phyloP scores from a whole-genome alignment of 2,113 vertebrate genomes.

The Catharus fuscescens region DNA sequence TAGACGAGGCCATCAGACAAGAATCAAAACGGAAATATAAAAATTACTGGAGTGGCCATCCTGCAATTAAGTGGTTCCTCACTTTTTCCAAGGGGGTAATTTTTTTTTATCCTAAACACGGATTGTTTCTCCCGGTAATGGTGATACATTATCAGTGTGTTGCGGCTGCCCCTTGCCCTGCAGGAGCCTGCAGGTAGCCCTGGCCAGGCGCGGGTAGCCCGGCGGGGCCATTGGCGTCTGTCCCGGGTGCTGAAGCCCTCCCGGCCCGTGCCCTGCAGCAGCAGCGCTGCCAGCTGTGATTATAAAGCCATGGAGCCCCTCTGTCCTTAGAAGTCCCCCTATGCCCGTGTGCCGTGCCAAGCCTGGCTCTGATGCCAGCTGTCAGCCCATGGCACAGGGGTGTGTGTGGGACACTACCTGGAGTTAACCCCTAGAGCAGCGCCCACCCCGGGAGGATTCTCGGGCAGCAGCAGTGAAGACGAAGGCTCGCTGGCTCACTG shows the following conservation, averaged over 20 bases:
- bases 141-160: accelerated
- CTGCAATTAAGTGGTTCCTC: not conserved
- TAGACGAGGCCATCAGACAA: not conserved
- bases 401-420: not conserved
- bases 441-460: not conserved
- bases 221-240: not conserved
- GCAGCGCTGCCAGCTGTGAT: not conserved
- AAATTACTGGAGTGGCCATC: accelerated
- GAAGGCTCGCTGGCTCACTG: not conserved
- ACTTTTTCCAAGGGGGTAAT: not conserved
- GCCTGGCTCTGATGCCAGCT: not conserved
- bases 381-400: not conserved
- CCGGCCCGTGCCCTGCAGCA: accelerated
- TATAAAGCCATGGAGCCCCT: not conserved
- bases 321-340: not conserved
- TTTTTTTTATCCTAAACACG: not conserved
- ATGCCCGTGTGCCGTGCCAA: not conserved
- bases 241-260: slow-evolving; percentile 55
- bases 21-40: not conserved
- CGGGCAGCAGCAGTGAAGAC: not conserved
- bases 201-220: not conserved
- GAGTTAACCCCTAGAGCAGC: not conserved
- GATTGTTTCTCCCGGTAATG: accelerated
- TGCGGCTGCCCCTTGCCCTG: not conserved
- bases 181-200: not conserved